These are phyloP conservation scores for Clupea harengus DNA, from an alignment of 2,113 vertebrate genomes.

Conservation along the genomic window DNA sequence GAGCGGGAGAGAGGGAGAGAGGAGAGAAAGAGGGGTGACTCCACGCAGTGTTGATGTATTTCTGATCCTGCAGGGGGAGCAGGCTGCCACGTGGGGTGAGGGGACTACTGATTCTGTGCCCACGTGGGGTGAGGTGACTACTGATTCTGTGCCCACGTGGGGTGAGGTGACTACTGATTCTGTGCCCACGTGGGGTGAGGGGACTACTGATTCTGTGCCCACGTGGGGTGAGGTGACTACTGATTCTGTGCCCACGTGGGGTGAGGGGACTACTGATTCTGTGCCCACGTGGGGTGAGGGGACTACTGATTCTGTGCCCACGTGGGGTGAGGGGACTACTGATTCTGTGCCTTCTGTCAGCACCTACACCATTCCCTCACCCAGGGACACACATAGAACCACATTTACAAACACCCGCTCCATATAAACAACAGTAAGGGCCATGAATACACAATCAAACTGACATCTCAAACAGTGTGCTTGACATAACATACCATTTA, in stretches of 20 bases:
- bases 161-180: not conserved
- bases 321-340: not conserved
- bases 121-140: not conserved
- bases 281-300: not conserved
- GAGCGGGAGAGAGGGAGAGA: slow-evolving; percentile 37
- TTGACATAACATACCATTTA: not conserved
- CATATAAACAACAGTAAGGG: not conserved
- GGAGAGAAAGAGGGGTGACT: not conserved
- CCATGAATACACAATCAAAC: not conserved
- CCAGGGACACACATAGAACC: not conserved
- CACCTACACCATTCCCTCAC: not conserved
- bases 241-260: not conserved
- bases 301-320: not conserved
- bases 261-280: not conserved
- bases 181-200: too few species aligned
- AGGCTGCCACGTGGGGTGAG: not conserved
- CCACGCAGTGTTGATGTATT: not conserved
- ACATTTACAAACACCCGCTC: not conserved
- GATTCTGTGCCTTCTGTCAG: not conserved
- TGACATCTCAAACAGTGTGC: not conserved
- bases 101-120: not conserved
- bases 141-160: not conserved
- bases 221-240: not conserved
- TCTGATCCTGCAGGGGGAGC: not conserved
- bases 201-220: not conserved